These are phyloP conservation scores for Pangasius larnaudii DNA, from an alignment of 2,797 vertebrate genomes.

Conservation along the genomic window DNA sequence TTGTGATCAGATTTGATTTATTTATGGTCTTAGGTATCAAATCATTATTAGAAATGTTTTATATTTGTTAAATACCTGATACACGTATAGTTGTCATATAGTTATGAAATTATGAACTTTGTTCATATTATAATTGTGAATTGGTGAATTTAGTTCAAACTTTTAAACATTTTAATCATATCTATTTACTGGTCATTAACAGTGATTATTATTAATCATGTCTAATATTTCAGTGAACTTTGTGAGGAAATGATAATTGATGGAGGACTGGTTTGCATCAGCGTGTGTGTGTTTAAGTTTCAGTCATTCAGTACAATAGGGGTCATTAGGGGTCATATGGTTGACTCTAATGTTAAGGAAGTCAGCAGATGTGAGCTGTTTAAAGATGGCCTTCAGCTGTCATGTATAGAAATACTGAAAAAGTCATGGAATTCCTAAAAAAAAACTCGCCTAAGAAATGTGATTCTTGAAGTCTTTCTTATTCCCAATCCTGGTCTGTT, in stretches of 20 bases:
- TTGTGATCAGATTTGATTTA: not conserved
- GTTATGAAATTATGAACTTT: not conserved
- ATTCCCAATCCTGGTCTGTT: not conserved
- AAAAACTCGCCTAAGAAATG: not conserved
- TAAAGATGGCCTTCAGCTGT: conserved; percentile 21
- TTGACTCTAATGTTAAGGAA: not conserved
- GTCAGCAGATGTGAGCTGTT: conserved; percentile 23
- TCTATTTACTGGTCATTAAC: not conserved
- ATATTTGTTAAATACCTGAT: not conserved
- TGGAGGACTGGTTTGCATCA: not conserved
- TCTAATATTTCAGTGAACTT: not conserved
- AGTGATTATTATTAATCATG: not conserved
- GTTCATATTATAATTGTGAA: not conserved
- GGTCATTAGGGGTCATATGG: conserved; percentile 10
- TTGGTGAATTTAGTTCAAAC: not conserved
- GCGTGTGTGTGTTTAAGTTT: not conserved
- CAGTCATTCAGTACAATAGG: not conserved
- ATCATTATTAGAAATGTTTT: not conserved
- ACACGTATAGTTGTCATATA: not conserved
- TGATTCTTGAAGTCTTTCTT: not conserved
- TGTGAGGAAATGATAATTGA: not conserved
- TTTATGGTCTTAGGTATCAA: not conserved
- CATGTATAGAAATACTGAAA: not conserved
- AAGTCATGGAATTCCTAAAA: not conserved
- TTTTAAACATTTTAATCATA: too few relatives aligned